phyloP scores from a whole-genome alignment of 2,113 vertebrate genomes.

The Zapus hudsonius region DNA sequence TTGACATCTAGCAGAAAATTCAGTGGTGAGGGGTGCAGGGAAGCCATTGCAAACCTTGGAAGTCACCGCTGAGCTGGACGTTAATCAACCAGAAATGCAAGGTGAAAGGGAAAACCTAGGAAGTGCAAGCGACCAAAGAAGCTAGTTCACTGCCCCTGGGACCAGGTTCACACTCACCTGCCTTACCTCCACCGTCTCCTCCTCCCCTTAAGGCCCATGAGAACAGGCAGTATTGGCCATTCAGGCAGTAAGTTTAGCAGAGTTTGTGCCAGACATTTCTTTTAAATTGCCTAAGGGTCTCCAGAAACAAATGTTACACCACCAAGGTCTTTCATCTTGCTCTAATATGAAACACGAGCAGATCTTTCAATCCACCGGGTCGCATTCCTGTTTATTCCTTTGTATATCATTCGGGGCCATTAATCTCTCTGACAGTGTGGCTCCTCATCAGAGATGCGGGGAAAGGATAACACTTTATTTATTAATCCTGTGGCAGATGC shows the following conservation, averaged over 20 bases:
- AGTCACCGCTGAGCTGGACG: not conserved
- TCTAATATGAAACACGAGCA: constrained; percentile 70
- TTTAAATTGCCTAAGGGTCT: constrained; percentile 42
- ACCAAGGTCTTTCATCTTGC: constrained; percentile 61
- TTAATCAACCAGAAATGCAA: not conserved
- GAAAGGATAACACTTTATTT: constrained; percentile 88
- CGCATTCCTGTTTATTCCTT: constrained; percentile 81
- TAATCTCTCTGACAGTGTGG: constrained; percentile 83
- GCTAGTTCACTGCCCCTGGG: not conserved
- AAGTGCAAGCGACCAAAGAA: not conserved
- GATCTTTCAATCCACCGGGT: constrained; percentile 69
- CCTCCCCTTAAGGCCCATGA: not conserved
- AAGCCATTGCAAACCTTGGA: not conserved
- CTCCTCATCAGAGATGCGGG: constrained; percentile 84
- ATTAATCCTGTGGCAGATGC: constrained; percentile 86
- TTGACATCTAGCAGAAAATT: not conserved
- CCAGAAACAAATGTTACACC: constrained; percentile 68
- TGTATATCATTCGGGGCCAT: constrained; percentile 77
- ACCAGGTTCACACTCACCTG: not conserved
- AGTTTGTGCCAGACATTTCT: constrained; percentile 45
- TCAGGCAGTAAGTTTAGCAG: not conserved
- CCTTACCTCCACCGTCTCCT: not conserved
- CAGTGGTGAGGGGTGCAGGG: not conserved
- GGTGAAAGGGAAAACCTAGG: not conserved
- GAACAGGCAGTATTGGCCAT: not conserved